A percentile compares a stretch with the other conserved stretches of the same genome.
These are phyloP conservation scores for Echinarachnius parma DNA, from an alignment of 53 echinoderm and acorn worm genomes.

Conservation along the genomic window DNA sequence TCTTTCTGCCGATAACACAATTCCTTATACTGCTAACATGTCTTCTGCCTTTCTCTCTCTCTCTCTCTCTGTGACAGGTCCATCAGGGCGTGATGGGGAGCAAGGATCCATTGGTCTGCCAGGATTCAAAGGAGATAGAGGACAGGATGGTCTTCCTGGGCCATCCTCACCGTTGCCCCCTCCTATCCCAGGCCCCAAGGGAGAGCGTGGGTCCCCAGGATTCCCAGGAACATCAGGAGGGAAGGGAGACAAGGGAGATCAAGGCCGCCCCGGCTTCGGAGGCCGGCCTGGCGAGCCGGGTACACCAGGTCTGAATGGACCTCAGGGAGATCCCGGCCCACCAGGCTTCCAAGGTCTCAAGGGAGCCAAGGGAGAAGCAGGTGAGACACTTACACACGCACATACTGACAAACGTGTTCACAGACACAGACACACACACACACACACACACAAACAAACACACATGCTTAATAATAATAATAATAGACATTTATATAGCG, in stretches of 20 bases:
- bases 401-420: no score
- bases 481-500: no score
- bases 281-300: slow-evolving; percentile 62
- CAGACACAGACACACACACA: no score
- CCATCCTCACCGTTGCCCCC: slow-evolving; percentile 11
- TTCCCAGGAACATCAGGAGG: slow-evolving; percentile 21
- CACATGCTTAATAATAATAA: no score
- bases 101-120: slow-evolving; percentile 51
- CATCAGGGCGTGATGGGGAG: slow-evolving; percentile 40
- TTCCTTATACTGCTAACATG: no score
- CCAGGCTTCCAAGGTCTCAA: slow-evolving; percentile 55
- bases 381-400: not conserved
- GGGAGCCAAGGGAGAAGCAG: slow-evolving; percentile 63
- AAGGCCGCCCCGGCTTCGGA: slow-evolving; percentile 35
- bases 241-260: not conserved
- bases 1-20: no score
- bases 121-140: slow-evolving; percentile 39
- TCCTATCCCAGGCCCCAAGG: slow-evolving; percentile 37
- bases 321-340: slow-evolving; percentile 44
- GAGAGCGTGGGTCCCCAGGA: slow-evolving; percentile 38
- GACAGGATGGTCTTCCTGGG: slow-evolving; percentile 30
- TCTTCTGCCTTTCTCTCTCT: not conserved
- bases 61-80: slow-evolving; percentile 1
- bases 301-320: slow-evolving; percentile 46
- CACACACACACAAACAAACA: no score